Evolutionary conservation across 2,888 invertebrate genomes (phyloP).

Genomic region (Pyralis farinalis): DNA sequence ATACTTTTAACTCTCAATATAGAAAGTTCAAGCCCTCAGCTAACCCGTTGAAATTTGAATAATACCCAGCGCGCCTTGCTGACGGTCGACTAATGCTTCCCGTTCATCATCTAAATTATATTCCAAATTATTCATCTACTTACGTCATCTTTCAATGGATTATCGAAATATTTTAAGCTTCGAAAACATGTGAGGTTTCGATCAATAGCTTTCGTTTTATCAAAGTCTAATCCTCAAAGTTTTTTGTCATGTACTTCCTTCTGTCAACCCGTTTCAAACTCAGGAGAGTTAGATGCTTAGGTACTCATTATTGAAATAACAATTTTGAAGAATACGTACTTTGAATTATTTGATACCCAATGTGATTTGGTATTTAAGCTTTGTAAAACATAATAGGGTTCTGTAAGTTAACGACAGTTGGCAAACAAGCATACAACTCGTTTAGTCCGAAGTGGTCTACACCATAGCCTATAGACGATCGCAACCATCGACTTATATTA

Average conservation of each 20-base stretch:
- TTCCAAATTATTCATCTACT: conserved; percentile 39
- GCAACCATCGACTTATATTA: too few species aligned
- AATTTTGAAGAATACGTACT: too few species aligned
- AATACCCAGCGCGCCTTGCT: conserved; percentile 37
- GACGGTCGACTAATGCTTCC: conserved; percentile 42
- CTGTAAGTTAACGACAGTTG: too few species aligned
- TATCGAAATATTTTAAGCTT: conserved; percentile 34
- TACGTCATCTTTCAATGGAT: conserved; percentile 48
- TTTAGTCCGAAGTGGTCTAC: too few species aligned
- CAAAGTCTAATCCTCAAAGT: not conserved
- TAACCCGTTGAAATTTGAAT: conserved; percentile 60
- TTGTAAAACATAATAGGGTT: too few species aligned
- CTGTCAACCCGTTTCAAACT: too few species aligned
- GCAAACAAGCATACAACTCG: too few species aligned
- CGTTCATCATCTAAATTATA: conserved; percentile 55
- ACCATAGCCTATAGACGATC: too few species aligned
- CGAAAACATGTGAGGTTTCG: conserved; percentile 11
- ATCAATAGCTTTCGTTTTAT: conserved; percentile 6
- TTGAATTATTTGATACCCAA: too few species aligned
- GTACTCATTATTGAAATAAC: too few species aligned
- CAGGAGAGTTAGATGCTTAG: too few species aligned
- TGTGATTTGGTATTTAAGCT: too few species aligned
- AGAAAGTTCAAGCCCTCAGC: conserved; percentile 39
- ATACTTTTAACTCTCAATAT: conserved; percentile 16
- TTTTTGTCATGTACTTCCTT: not conserved